Evolutionary conservation across 2,797 vertebrate species (phyloP).

Genomic region (Helicolenus hilgendorfi): DNA sequence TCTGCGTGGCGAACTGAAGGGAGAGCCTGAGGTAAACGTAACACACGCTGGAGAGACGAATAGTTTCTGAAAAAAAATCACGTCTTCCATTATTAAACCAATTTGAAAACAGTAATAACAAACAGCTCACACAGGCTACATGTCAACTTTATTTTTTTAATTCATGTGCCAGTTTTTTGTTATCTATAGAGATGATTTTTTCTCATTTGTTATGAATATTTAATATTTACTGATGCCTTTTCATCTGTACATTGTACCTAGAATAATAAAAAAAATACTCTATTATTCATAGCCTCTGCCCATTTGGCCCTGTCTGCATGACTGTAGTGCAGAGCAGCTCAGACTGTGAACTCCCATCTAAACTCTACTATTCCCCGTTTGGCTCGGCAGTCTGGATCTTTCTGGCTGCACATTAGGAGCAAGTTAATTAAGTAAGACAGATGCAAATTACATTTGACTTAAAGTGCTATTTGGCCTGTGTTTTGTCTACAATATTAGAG

Average conservation of each 20-base stretch:
- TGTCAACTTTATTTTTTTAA: background rate
- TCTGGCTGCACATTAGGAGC: background rate
- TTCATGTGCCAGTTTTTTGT: background rate
- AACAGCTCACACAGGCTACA: background rate
- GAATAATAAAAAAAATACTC: background rate
- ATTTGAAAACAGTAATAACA: background rate
- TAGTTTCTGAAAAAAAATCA: background rate
- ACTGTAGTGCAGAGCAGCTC: background rate
- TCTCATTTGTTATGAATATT: background rate
- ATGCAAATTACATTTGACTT: conserved; percentile 2
- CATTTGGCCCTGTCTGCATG: background rate
- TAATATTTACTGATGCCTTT: background rate
- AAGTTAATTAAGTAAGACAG: background rate
- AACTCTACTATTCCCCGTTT: background rate
- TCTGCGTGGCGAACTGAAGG: background rate
- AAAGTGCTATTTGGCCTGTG: background rate
- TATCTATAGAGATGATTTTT: background rate
- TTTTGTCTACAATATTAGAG: background rate
- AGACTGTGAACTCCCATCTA: background rate
- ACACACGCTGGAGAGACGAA: background rate
- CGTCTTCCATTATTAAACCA: background rate
- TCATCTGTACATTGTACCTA: background rate
- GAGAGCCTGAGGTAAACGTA: conserved; percentile 2
- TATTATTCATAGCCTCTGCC: conserved; percentile 9
- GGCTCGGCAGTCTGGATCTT: background rate